phyloP scores from a whole-genome alignment of 2,113 vertebrate genomes.

The Ornithorhynchus anatinus region DNA sequence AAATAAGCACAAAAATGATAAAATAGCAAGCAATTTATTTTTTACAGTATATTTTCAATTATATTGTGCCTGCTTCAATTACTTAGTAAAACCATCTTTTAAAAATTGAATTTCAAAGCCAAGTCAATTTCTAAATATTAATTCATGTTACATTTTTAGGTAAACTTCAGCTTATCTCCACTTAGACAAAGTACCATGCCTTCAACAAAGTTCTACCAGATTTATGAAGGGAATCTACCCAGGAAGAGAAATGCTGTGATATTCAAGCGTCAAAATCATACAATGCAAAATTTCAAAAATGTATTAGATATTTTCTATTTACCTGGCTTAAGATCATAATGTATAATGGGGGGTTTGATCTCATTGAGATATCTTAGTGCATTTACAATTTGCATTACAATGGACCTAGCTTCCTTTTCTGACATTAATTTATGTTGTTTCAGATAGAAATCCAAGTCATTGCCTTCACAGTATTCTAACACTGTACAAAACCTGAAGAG shows the following conservation, averaged over 20 bases:
- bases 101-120: background rate
- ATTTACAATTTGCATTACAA: constrained; percentile 99
- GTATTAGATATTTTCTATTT: constrained; percentile 38
- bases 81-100: background rate
- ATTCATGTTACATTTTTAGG: no score
- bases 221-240: background rate
- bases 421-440: constrained; percentile 99
- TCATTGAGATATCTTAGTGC: constrained; percentile 98
- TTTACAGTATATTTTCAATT: no score
- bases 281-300: background rate
- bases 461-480: constrained; percentile 99
- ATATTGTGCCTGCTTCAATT: constrained; percentile 6
- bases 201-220: background rate
- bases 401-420: constrained; percentile 98
- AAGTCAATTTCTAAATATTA: no score
- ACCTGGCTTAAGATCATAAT: constrained; percentile 99
- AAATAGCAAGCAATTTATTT: no score
- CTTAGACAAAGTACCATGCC: background rate
- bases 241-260: background rate
- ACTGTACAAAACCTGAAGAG: constrained; percentile 94
- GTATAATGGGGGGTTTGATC: constrained; percentile 99
- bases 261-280: background rate
- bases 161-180: no score
- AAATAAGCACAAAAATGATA: background rate
- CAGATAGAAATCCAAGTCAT: constrained; percentile 99